A percentile compares a stretch with the other conserved stretches of the same genome.
Evolutionary conservation across 2,888 invertebrate genomes (phyloP).

Genomic region (Nasonovia ribisnigri): DNA sequence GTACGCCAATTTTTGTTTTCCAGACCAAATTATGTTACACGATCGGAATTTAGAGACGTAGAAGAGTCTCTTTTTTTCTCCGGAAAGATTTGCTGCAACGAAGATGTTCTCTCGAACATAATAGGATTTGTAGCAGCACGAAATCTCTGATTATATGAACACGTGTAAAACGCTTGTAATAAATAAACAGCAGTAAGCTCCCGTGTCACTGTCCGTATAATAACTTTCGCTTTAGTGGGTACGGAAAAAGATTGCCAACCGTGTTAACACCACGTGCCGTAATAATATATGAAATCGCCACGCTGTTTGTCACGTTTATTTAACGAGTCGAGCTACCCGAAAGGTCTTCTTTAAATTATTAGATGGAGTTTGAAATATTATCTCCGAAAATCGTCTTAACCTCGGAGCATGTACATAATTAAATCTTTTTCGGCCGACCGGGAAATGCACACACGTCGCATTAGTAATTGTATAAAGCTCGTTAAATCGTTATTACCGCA

Average conservation of each 20-base stretch:
- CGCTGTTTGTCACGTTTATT: neutral
- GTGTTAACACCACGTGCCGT: neutral
- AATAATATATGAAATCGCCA: neutral
- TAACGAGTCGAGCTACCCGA: neutral
- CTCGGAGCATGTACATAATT: neutral
- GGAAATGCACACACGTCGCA: neutral
- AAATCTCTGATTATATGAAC: neutral
- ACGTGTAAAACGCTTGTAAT: neutral
- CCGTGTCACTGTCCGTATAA: neutral
- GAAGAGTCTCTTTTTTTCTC: neutral
- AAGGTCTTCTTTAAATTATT: neutral
- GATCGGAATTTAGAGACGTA: neutral
- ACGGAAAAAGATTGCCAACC: neutral
- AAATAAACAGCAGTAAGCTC: neutral
- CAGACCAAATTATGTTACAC: neutral
- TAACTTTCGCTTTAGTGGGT: neutral
- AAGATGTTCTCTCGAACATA: neutral
- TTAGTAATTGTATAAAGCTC: neutral
- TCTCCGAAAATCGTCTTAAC: neutral
- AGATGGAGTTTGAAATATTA: neutral
- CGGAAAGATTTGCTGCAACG: neutral
- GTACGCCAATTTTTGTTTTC: neutral
- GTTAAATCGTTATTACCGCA: neutral
- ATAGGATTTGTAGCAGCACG: neutral
- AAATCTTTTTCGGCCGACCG: neutral